A percentile compares a stretch with the other conserved stretches of the same genome.
phyloP scores from a whole-genome alignment of 2,797 vertebrate genomes.

The Miichthys miiuy region DNA sequence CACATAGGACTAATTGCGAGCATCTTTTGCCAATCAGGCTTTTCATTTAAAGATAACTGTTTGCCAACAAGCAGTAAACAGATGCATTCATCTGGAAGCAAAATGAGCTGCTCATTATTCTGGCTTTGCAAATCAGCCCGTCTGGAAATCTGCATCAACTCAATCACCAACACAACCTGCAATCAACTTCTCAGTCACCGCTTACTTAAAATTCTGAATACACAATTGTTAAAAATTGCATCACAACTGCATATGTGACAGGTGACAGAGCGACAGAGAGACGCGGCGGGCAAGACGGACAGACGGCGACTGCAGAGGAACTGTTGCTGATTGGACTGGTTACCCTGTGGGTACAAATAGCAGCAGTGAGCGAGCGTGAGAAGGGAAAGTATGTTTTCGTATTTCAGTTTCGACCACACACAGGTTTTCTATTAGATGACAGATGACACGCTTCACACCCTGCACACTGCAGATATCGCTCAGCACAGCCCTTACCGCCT shows the following conservation, averaged over 20 bases:
- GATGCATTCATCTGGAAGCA: slow-evolving; percentile 55
- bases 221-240: slow-evolving; percentile 48
- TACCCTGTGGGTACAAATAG: slow-evolving; percentile 53
- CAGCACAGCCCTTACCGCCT: slow-evolving; percentile 53
- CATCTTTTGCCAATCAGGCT: slow-evolving; percentile 66
- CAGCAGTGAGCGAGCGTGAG: slow-evolving; percentile 32
- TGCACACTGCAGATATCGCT: slow-evolving; percentile 82
- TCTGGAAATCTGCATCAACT: slow-evolving; percentile 50
- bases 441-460: slow-evolving; percentile 79
- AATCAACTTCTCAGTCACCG: slow-evolving; percentile 37
- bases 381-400: slow-evolving; percentile 57
- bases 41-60: slow-evolving; percentile 67
- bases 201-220: slow-evolving; percentile 56
- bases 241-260: slow-evolving; percentile 50
- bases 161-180: slow-evolving; percentile 27
- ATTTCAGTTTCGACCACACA: slow-evolving; percentile 64
- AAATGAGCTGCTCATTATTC: slow-evolving; percentile 50
- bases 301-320: slow-evolving; percentile 30
- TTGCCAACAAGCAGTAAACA: slow-evolving; percentile 64
- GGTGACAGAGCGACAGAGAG: slow-evolving; percentile 44
- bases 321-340: slow-evolving; percentile 48
- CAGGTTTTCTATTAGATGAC: slow-evolving; percentile 74
- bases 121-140: slow-evolving; percentile 14
- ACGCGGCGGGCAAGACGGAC: slow-evolving; percentile 27
- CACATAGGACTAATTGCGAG: slow-evolving; percentile 59